phyloP scores from a whole-genome alignment of 1,140 invertebrate species.

The Himalopsyche phryganea region DNA sequence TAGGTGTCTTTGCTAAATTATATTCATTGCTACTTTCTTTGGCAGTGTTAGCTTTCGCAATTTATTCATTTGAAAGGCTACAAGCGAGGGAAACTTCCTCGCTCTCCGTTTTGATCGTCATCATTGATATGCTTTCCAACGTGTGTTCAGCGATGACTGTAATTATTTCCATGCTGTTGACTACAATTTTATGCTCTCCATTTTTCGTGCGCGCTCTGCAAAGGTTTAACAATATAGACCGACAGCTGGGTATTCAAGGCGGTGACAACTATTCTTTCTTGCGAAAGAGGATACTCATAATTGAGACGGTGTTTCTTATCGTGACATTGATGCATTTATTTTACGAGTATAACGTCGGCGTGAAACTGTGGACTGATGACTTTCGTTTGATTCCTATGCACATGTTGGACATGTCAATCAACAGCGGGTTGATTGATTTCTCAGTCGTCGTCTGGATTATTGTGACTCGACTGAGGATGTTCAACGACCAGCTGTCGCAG shows the following conservation, averaged over 20 bases:
- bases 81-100: too few relatives aligned
- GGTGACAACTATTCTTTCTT: conserved; percentile 15
- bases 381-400: conserved; percentile 1
- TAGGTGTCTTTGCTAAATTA: conserved; percentile 10
- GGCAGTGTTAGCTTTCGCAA: background rate
- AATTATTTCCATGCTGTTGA: conserved; percentile 5
- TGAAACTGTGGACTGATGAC: conserved; percentile 3
- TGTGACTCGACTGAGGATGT: conserved; percentile 16
- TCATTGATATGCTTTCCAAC: conserved; percentile 11
- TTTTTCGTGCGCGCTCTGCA: conserved; percentile 13
- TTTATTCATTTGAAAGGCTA: background rate
- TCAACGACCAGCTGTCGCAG: conserved; percentile 16
- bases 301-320: background rate
- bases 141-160: conserved; percentile 2
- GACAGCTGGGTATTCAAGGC: conserved; percentile 15
- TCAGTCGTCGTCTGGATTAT: conserved; percentile 21
- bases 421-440: conserved; percentile 18
- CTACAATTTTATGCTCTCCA: conserved; percentile 11
- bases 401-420: conserved; percentile 5
- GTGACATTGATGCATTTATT: background rate
- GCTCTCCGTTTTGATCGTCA: background rate
- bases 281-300: conserved; percentile 9
- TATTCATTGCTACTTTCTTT: conserved; percentile 6
- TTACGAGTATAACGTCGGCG: conserved; percentile 8
- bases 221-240: conserved; percentile 17